Base-by-base conservation (phyloP, 2,113 vertebrate genomes). In the Scytalopus superciliaris region DNA sequence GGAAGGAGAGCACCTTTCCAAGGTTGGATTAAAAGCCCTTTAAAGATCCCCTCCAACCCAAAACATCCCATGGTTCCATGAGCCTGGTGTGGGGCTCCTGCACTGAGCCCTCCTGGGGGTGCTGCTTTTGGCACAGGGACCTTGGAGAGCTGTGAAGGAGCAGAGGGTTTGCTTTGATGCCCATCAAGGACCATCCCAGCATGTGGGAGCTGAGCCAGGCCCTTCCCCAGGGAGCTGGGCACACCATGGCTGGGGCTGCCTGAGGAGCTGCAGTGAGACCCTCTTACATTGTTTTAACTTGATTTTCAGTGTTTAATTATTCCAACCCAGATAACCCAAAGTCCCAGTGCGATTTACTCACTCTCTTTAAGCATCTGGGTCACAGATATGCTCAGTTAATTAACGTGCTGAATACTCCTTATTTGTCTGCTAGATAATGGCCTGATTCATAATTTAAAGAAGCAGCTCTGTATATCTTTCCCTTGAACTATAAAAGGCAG, bases 361-460 rank as follows among this genome's bases (percentile, higher is more conserved):
- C 57, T 30, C 90, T 96, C 94, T 87, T 83, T 94, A 84, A 97
- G 95, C 95, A 95, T 97, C 97, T 98, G 97, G 97, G 97, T 97
- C 97, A 97, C 84, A 97, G 95, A 97, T 92, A 94, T 5, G 56
- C 93, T 94, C 90, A 49, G 96, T 97, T 97, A 98, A 97, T 98
- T 98, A 97, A 97, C 19, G 93, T 81, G 68, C 92, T 96, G 92
- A 74, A 93, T 25, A 12, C 94, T 91, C 69, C 85, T 91, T 94
- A 72, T 94, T 97, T 97, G 96, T 96, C 94, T 95, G 84, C 90
- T 95, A 68, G 96, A 96, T 97, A 97, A 97, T 96, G 67, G 96
- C 74, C 95, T 95, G 97, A 96, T 96, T 96, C 94, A 77, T 91
- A 92, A 97, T 97, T 97, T 93, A 94, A 97, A 83, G 91, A 95